phyloP scores from a whole-genome alignment of 2,888 invertebrate genomes.

The Lottia gigantea region DNA sequence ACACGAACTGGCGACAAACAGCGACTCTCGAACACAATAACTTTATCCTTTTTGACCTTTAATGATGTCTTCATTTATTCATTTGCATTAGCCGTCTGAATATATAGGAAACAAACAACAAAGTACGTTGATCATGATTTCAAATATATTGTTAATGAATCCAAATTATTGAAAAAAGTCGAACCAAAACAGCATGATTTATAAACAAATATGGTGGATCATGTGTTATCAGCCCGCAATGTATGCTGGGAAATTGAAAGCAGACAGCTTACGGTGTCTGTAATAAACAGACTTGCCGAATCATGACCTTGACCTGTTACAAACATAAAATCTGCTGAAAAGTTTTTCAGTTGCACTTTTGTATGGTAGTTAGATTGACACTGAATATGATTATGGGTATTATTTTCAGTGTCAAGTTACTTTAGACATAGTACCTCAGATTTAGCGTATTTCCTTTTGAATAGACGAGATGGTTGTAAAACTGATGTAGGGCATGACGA shows the following conservation, averaged over 20 bases:
- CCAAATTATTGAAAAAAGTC: not conserved
- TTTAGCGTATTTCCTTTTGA: no score
- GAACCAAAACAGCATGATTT: slow-evolving; percentile 12
- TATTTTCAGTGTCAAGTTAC: no score
- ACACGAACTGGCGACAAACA: slow-evolving; percentile 1
- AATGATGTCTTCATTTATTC: slow-evolving; percentile 16
- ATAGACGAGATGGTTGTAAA: no score
- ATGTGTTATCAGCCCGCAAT: slow-evolving; percentile 27
- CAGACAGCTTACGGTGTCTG: not conserved
- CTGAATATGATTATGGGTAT: no score
- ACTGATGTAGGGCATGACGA: no score
- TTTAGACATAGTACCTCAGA: no score
- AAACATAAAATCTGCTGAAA: no score
- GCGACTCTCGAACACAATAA: slow-evolving; percentile 7
- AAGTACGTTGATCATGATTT: not conserved
- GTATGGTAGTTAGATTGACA: no score
- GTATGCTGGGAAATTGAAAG: slow-evolving; percentile 24
- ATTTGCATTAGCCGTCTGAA: not conserved
- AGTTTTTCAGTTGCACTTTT: no score
- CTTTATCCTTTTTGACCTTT: slow-evolving; percentile 16
- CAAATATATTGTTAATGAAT: not conserved
- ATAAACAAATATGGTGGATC: slow-evolving; percentile 33
- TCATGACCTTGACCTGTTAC: no score
- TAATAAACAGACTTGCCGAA: no score
- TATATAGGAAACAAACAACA: not conserved